These are phyloP conservation scores for Aurelia aurita complex sp. Pacific DNA, from an alignment of 30 jellyfish, hydroid and myxozoan species.

Conservation along the genomic window DNA sequence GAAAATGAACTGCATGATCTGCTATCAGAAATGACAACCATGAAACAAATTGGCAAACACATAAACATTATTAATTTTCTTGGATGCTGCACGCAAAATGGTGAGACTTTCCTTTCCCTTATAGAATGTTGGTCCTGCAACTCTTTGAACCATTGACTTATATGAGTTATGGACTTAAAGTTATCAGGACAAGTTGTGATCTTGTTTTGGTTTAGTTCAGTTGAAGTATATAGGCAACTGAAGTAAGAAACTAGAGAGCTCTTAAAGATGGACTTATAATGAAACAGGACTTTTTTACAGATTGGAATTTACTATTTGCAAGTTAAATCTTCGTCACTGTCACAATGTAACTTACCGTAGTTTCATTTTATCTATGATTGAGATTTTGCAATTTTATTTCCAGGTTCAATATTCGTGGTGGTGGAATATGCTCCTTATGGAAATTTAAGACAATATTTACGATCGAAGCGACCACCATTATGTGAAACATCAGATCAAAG, in stretches of 20 bases:
- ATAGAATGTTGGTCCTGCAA: not conserved
- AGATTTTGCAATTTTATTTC: not conserved
- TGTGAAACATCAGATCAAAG: constrained; percentile 33
- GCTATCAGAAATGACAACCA: constrained; percentile 92
- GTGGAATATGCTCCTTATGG: constrained; percentile 86
- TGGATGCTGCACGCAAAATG: constrained; percentile 94
- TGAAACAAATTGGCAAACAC: constrained; percentile 90
- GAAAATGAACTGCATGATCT: constrained; percentile 89
- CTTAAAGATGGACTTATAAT: no score
- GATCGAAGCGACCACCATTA: constrained; percentile 72
- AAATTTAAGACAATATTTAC: constrained; percentile 64
- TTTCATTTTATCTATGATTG: no score
- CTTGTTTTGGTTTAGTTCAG: no score
- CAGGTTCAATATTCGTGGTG: constrained; percentile 70
- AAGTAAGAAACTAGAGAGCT: no score
- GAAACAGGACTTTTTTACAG: no score
- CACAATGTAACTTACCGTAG: no score
- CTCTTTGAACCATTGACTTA: not conserved
- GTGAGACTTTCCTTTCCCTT: constrained; percentile 19
- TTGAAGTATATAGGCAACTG: no score
- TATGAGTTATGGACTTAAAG: not conserved
- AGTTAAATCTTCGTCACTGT: no score
- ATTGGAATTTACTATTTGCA: no score
- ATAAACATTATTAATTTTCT: constrained; percentile 80
- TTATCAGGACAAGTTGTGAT: not conserved